Evolutionary conservation across 2,888 invertebrate species (phyloP).

Genomic region (Dromius quadrimaculatus): DNA sequence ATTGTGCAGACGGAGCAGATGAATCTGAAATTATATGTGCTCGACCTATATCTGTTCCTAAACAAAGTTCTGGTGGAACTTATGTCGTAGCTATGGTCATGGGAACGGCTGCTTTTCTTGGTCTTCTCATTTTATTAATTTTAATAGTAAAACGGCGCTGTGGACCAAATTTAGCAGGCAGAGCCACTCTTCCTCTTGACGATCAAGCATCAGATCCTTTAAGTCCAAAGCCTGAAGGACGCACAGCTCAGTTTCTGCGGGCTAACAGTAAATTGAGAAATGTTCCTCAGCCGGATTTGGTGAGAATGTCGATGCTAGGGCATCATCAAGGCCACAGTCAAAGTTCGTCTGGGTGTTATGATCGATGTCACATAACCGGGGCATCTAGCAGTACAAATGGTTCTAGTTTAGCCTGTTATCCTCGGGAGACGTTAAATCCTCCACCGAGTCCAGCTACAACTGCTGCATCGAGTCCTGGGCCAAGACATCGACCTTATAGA

Average conservation of each 20-base stretch:
- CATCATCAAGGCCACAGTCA: constrained; percentile 70
- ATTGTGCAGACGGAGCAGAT: constrained; percentile 86
- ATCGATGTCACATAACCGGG: constrained; percentile 75
- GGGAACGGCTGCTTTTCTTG: background rate
- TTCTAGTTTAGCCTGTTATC: constrained; percentile 73
- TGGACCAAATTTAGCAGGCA: constrained; percentile 30
- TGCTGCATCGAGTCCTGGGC: constrained; percentile 66
- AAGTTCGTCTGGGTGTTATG: constrained; percentile 75
- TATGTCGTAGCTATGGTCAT: constrained; percentile 25
- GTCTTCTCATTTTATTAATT: background rate
- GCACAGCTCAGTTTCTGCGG: constrained; percentile 60
- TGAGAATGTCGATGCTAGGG: constrained; percentile 76
- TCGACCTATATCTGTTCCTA: constrained; percentile 52
- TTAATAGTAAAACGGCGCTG: constrained; percentile 46
- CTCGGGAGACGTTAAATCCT: constrained; percentile 89
- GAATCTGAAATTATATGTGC: constrained; percentile 77
- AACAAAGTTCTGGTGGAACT: background rate
- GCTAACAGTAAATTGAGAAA: constrained; percentile 63
- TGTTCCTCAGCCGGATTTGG: constrained; percentile 67
- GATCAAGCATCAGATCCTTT: constrained; percentile 77
- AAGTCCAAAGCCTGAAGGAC: constrained; percentile 68
- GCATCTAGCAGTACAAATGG: constrained; percentile 78
- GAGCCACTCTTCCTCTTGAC: constrained; percentile 62
- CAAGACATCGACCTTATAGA: constrained; percentile 78
- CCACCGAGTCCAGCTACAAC: constrained; percentile 91